Conservation (phyloP, 2,888 invertebrate species). For the Emmelina monodactyla region DNA sequence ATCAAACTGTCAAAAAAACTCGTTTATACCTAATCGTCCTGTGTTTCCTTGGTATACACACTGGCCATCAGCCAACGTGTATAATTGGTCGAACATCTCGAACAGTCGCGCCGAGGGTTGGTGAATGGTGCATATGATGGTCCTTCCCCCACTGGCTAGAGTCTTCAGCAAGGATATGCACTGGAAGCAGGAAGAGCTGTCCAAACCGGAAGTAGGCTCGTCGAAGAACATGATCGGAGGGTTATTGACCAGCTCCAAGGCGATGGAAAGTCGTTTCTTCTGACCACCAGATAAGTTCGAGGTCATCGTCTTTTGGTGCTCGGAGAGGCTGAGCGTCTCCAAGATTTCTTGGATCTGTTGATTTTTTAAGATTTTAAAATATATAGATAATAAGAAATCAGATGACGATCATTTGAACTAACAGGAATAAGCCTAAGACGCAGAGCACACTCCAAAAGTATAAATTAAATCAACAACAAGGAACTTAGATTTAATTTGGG, state of each 20-base stretch:
- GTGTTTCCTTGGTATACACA: constrained; percentile 95
- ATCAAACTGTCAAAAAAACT: neutral
- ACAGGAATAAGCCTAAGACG: no score
- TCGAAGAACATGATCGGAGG: constrained; percentile 98
- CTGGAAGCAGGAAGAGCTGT: constrained; percentile 95
- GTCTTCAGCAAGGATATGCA: constrained; percentile 90
- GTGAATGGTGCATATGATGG: constrained; percentile 95
- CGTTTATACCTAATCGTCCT: constrained; percentile 77
- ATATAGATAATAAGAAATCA: no score
- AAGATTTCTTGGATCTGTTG: constrained; percentile 94
- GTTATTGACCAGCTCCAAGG: constrained; percentile 93
- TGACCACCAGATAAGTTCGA: constrained; percentile 94
- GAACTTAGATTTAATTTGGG: no score
- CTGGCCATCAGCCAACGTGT: constrained; percentile 92
- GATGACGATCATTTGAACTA: no score
- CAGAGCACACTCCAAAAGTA: no score
- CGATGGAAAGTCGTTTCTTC: constrained; percentile 93
- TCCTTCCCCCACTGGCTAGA: constrained; percentile 88
- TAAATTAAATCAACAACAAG: no score
- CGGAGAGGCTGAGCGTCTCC: constrained; percentile 85
- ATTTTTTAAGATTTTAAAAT: no score
- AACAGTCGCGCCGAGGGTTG: constrained; percentile 96
- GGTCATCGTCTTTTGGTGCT: constrained; percentile 89
- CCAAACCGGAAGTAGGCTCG: constrained; percentile 95
- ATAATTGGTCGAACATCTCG: constrained; percentile 96